These are phyloP conservation scores for Python bivittatus DNA, from an alignment of 2,113 vertebrate genomes.

Conservation along the genomic window DNA sequence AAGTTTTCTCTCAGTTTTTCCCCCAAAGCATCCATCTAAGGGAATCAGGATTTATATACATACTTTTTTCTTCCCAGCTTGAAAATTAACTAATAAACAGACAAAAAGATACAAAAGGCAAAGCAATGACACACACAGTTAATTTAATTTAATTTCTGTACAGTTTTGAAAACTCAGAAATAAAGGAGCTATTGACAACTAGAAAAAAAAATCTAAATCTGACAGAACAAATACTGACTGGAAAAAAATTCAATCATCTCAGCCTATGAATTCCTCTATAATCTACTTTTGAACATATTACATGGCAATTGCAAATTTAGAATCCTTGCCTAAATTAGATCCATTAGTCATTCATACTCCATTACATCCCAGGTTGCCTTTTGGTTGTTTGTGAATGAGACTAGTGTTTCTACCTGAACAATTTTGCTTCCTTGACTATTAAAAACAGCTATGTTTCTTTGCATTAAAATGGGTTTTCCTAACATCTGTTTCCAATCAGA, in stretches of 20 bases:
- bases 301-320: slow-evolving; percentile 24
- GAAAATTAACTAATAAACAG: not conserved
- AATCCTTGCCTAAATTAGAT: slow-evolving; percentile 21
- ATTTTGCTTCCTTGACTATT: slow-evolving; percentile 56
- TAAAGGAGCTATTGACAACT: not conserved
- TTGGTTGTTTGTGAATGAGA: slow-evolving; percentile 61
- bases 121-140: not conserved
- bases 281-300: not conserved
- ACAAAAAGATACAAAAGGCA: not conserved
- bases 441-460: slow-evolving; percentile 49
- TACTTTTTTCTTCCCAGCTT: not conserved
- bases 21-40: not conserved
- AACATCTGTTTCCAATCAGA: slow-evolving; percentile 74
- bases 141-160: slow-evolving; percentile 11
- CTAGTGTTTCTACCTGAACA: slow-evolving; percentile 66
- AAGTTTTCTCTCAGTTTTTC: not conserved
- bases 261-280: not conserved
- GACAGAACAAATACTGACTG: not conserved
- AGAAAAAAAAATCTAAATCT: not conserved
- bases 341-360: slow-evolving; percentile 29
- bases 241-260: not conserved
- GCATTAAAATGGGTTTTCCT: slow-evolving; percentile 60
- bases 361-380: slow-evolving; percentile 30
- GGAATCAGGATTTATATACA: not conserved
- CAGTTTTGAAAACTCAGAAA: slow-evolving; percentile 13